Conservation (phyloP, 1,140 invertebrate genomes). For the Drosophila murphyi region DNA sequence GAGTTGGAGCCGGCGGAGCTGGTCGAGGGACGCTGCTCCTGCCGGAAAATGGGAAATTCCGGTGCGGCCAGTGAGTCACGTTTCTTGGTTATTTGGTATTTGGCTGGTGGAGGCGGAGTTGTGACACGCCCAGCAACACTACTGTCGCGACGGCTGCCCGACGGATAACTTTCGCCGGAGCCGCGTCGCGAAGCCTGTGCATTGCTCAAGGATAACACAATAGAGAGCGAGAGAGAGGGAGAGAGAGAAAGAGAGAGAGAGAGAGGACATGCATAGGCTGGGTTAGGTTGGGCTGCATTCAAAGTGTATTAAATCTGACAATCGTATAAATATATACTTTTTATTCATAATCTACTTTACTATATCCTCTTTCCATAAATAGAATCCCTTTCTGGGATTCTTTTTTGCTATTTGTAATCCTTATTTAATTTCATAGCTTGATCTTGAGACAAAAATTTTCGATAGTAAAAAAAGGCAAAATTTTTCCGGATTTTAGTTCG, state of each 20-base stretch:
- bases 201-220: background rate
- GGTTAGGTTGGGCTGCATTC: conserved; percentile 27
- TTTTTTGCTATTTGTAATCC: no score
- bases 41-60: conserved; percentile 85
- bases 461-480: no score
- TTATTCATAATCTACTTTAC: background rate
- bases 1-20: conserved; percentile 90
- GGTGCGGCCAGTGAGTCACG: conserved; percentile 87
- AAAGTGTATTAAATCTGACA: background rate
- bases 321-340: background rate
- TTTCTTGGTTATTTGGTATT: conserved; percentile 88
- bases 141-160: conserved; percentile 88
- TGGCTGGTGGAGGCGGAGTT: conserved; percentile 86
- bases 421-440: no score
- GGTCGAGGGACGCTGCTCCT: conserved; percentile 91
- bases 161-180: conserved; percentile 87
- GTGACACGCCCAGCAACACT: conserved; percentile 84
- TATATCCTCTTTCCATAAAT: no score
- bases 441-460: no score
- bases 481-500: no score
- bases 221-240: background rate
- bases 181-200: conserved; percentile 85
- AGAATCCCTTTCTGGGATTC: no score
- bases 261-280: conserved; percentile 14
- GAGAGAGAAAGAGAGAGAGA: conserved; percentile 4